A percentile compares a stretch with the other conserved stretches of the same genome.
Conservation (phyloP, 2,797 vertebrate genomes). For the Erpetoichthys calabaricus region DNA sequence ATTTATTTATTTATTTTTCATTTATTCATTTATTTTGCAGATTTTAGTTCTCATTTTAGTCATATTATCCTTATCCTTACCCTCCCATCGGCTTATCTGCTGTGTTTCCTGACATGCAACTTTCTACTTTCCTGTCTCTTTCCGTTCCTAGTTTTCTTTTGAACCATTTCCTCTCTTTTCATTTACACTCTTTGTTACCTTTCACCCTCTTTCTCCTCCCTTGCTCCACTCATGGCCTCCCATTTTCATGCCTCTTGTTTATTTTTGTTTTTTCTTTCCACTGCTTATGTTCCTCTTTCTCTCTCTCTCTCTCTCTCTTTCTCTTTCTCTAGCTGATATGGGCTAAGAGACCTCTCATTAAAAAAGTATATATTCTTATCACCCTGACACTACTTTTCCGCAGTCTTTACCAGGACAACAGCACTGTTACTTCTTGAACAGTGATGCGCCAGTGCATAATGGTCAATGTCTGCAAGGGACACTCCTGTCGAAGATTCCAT, state of each 20-base stretch:
- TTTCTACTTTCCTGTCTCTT: background rate
- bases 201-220: background rate
- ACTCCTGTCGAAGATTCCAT: conserved; percentile 82
- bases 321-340: too few relatives aligned
- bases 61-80: too few relatives aligned
- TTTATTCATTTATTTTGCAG: too few relatives aligned
- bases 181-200: background rate
- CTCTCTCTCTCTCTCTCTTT: background rate
- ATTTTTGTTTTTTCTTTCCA: background rate
- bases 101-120: background rate
- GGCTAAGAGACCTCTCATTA: too few relatives aligned
- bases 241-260: background rate
- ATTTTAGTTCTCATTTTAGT: too few relatives aligned
- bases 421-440: conserved; percentile 94
- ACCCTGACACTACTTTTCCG: conserved; percentile 8
- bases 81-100: too few relatives aligned
- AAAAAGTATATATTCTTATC: too few relatives aligned
- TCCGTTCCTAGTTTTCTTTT: background rate
- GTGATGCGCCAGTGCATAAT: conserved; percentile 85
- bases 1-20: too few relatives aligned
- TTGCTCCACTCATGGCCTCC: background rate
- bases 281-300: background rate
- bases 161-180: background rate
- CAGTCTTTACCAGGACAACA: conserved; percentile 92
- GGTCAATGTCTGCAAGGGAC: conserved; percentile 79